A percentile compares a stretch with the other conserved stretches of the same genome.
These are phyloP conservation scores for Catocala fraxini DNA, from an alignment of 2,888 invertebrate genomes.

Conservation along the genomic window DNA sequence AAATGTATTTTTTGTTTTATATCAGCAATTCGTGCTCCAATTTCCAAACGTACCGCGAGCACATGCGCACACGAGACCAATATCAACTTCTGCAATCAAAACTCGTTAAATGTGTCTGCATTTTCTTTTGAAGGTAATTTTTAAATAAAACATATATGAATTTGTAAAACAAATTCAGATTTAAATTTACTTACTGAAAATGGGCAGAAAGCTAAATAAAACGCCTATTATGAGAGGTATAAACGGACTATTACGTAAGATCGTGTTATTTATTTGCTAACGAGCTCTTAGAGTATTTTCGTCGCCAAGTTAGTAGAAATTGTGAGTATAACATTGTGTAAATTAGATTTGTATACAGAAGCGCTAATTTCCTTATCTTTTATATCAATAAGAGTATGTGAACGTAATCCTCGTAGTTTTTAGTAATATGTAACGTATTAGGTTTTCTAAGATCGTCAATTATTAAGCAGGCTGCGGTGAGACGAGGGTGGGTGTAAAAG, in stretches of 20 bases:
- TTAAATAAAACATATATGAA: not conserved
- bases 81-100: not conserved
- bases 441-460: slow-evolving; percentile 25
- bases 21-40: slow-evolving; percentile 1
- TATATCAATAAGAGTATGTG: slow-evolving; percentile 17
- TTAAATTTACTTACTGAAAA: slow-evolving; percentile 14
- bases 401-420: slow-evolving; percentile 15
- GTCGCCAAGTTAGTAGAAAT: slow-evolving; percentile 28
- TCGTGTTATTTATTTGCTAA: slow-evolving; percentile 31
- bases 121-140: not conserved
- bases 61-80: too few species aligned
- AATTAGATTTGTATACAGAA: slow-evolving; percentile 23
- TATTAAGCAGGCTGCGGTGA: slow-evolving; percentile 30
- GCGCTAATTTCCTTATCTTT: not conserved
- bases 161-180: slow-evolving; percentile 2
- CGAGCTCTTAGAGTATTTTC: slow-evolving; percentile 15
- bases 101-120: not conserved
- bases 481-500: slow-evolving; percentile 19
- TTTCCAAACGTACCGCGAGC: not conserved
- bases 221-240: slow-evolving; percentile 20
- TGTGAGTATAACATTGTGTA: slow-evolving; percentile 17
- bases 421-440: not conserved
- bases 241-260: slow-evolving; percentile 29
- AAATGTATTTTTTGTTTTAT: slow-evolving; percentile 15
- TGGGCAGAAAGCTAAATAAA: slow-evolving; percentile 29